phyloP scores from a whole-genome alignment of 2,888 invertebrate species.

The Dryobota labecula region DNA sequence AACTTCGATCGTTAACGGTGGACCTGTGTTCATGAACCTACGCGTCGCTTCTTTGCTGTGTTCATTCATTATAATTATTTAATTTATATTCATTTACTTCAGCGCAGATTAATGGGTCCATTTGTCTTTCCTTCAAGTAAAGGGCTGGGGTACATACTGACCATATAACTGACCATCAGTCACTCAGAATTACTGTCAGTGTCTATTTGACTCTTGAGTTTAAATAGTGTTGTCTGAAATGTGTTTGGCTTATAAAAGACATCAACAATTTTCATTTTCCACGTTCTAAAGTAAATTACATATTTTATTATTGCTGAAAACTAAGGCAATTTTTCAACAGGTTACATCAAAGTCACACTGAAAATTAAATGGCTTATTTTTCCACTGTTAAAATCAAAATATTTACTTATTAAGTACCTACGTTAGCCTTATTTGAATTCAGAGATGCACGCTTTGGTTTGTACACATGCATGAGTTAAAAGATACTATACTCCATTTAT shows the following conservation, averaged over 20 bases:
- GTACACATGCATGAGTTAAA: no score
- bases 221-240: background rate
- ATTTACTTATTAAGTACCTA: background rate
- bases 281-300: background rate
- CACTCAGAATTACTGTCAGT: background rate
- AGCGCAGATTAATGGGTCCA: slow-evolving; percentile 29
- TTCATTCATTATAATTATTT: slow-evolving; percentile 48
- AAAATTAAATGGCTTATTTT: background rate
- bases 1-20: slow-evolving; percentile 46
- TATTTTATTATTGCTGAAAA: background rate
- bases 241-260: background rate
- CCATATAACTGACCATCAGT: background rate
- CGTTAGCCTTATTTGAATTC: background rate
- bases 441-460: no score
- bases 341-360: background rate
- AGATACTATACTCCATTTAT: no score
- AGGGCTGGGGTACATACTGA: slow-evolving; percentile 1
- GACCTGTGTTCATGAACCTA: slow-evolving; percentile 47
- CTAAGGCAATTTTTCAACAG: background rate
- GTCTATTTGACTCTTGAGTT: background rate
- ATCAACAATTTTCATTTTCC: background rate
- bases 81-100: slow-evolving; percentile 38
- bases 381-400: background rate
- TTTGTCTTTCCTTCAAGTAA: slow-evolving; percentile 32
- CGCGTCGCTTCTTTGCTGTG: slow-evolving; percentile 10